Evolutionary conservation across 1,140 invertebrate genomes (phyloP), one percentile per base, ranked within the genome.

Genomic region (Laodelphax striatellus): DNA sequence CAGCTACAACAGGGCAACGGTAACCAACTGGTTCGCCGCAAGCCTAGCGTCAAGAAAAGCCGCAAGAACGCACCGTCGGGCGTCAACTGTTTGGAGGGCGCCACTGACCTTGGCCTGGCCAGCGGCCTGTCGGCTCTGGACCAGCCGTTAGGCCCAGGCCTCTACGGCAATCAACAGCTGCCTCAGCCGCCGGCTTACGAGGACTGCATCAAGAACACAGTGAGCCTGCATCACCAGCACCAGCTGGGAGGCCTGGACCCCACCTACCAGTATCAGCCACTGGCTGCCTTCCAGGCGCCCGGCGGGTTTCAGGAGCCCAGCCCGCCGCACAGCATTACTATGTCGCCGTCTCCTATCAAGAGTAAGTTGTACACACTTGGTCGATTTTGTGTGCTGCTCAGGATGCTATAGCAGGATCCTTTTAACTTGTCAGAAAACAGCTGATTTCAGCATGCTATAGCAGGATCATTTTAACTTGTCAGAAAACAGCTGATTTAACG

Each of bases 261-360:
- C 6, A 55, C 62, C 3, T 65, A 65, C 34, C 46, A 61, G 14
- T 66, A 66, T 52, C 65, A 64, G 38, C 41, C 63, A 2, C 31
- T 57, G 9, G 38, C 58, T 2, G 22, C 43, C 4, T 17, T 50
- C 11, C 46, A 50, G 88, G 62, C 43, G n/a, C 24, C 31, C 2
- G 60, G 34, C 34, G 34, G 34, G 3, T 72, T 89, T 85, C 63
- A 70, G 62, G 66, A 90, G 87, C 72, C 88, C 88, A 90, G 87
- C 52, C 88, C 89, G 14, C 88, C 89, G 1, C 88, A 91, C 68
- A 90, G 87, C 67, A 83, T 89, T 74, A 87, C 87, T 1, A 77
- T 88, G 8, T 87, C 85, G n/a, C 90, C 82, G 31, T 87, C 85
- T 1, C 86, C 88, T n/a, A 84, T 84, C 52, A 92, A 90, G 67